Base-by-base conservation (phyloP, 1,140 invertebrate species). In the Danaus plexippus region DNA sequence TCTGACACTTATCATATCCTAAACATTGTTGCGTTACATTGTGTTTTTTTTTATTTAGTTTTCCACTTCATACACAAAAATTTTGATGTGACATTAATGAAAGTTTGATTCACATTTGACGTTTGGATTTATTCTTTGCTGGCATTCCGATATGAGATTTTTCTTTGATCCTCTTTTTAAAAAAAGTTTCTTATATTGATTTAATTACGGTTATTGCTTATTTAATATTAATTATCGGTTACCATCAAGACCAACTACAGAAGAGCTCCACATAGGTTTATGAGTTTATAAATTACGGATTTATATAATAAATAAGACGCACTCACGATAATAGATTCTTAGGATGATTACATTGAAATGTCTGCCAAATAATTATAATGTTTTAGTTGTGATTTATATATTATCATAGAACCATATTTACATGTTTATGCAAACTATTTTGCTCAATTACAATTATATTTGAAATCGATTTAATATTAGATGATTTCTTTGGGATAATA, bases 1-100 rank as follows among this genome's bases (percentile, higher is more conserved):
- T 63, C 68, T 60, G 44, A 69, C 66, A 69, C 60, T 73, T 55
- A 73, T 60, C 77, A 79, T 80, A 55, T 43, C 69, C 69, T 13
- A 51, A 47, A 42, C 43, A 44, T 57, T 40, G 46, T 50, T n/a
- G 46, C 11, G 48, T 77, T 64, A 80, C 75, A 75, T 78, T 40
- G 46, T 75, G 60, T 47, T 53, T 58, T 67, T n/a, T 15, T 15
- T 15, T 15, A 15, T 15, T 15, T 15, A 15, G 63, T 59, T 71
- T 69, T 66, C 61, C 65, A 53, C 11, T 54, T 67, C 62, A 61
- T 61, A 54, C 45, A 49, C 49, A 59, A 52, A 44, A 63, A 66
- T 73, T 73, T 75, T 66, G 59, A 75, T 59, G 48, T 68, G 63
- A 71, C 67, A 61, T 70, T 69, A 63, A 64, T 61, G 54, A 59